phyloP scores from a whole-genome alignment of 2,797 vertebrate species.

The Falco rusticolus region DNA sequence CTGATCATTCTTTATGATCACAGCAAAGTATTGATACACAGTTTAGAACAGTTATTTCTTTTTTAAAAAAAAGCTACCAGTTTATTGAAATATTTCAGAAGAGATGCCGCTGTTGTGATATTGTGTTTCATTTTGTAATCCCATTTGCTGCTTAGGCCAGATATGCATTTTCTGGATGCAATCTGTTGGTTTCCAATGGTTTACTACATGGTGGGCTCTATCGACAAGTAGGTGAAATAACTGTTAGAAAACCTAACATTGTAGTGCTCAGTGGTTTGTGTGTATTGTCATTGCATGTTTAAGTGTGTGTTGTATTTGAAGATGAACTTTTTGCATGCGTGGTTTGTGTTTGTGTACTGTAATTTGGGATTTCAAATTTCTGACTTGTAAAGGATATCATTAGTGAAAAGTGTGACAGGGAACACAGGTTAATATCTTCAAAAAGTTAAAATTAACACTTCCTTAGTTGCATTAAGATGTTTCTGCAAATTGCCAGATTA shows the following conservation, averaged over 20 bases:
- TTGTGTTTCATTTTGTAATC: slow-evolving; percentile 82
- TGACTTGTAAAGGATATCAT: background rate
- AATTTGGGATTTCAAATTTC: background rate
- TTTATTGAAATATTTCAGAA: slow-evolving; percentile 60
- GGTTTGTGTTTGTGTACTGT: slow-evolving; percentile 9
- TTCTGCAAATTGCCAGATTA: background rate
- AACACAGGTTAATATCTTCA: background rate
- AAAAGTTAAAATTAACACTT: background rate
- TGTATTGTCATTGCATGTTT: slow-evolving; percentile 72
- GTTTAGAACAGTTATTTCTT: background rate
- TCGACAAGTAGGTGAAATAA: slow-evolving; percentile 88
- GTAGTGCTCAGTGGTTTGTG: slow-evolving; percentile 71
- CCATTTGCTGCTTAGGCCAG: slow-evolving; percentile 85
- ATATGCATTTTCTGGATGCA: slow-evolving; percentile 92
- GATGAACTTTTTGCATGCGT: slow-evolving; percentile 61
- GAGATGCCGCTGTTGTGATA: slow-evolving; percentile 74
- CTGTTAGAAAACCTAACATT: slow-evolving; percentile 66
- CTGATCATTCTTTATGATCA: slow-evolving; percentile 5
- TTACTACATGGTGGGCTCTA: slow-evolving; percentile 92
- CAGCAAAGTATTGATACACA: background rate
- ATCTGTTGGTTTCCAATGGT: slow-evolving; percentile 95
- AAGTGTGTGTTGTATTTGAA: slow-evolving; percentile 21
- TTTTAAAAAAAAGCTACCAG: background rate
- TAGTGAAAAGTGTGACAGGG: background rate
- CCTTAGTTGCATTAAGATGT: background rate